A percentile compares a stretch with the other conserved stretches of the same genome.
Conservation (phyloP, 2,888 invertebrate species). For the Calliopum simillimum region DNA sequence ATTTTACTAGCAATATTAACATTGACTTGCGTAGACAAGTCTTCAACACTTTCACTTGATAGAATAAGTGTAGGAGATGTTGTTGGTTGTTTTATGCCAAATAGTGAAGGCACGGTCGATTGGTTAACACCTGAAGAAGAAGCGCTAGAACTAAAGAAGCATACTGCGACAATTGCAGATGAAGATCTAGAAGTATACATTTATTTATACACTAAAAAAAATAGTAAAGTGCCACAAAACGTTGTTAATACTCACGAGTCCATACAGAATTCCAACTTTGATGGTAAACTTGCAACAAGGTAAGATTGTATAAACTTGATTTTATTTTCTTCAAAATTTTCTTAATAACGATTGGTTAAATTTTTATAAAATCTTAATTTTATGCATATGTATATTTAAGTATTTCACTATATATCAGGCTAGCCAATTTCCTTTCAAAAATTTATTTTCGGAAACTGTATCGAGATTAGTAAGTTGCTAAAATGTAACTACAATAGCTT, state of each 20-base stretch:
- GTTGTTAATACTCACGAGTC: neutral
- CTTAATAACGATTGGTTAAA: too few relatives aligned
- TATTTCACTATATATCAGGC: too few relatives aligned
- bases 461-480: too few relatives aligned
- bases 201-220: neutral
- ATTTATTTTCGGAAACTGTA: too few relatives aligned
- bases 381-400: too few relatives aligned
- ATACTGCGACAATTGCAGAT: neutral
- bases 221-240: neutral
- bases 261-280: neutral
- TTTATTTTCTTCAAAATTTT: too few relatives aligned
- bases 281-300: constrained; percentile 6
- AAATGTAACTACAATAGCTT: too few relatives aligned
- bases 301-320: neutral
- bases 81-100: neutral
- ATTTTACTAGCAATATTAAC: neutral
- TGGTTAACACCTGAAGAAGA: neutral
- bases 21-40: neutral
- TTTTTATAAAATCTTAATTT: too few relatives aligned
- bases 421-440: too few relatives aligned
- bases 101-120: neutral
- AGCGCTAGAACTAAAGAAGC: neutral
- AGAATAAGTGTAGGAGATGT: neutral
- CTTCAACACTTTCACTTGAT: neutral
- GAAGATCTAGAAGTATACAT: neutral